Conservation (phyloP, 2,888 invertebrate species). For the Chaetogeoica ovagalla region DNA sequence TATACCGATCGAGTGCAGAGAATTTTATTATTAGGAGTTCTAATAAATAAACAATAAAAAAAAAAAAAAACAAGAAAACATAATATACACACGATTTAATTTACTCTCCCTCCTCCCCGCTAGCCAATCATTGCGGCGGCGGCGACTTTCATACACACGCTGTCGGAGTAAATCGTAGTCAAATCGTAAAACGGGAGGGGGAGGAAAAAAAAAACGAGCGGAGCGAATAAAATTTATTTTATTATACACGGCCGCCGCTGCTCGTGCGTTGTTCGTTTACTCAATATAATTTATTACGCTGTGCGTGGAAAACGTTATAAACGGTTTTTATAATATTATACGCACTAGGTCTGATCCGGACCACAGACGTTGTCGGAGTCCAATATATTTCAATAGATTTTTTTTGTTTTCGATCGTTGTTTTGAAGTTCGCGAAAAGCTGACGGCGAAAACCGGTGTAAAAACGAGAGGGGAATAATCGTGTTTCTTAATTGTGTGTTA, state of each 20-base stretch:
- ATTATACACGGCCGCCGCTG: neutral
- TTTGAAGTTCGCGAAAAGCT: too few relatives aligned
- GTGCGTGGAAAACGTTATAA: too few relatives aligned
- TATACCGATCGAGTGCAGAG: neutral
- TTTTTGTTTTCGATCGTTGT: too few relatives aligned
- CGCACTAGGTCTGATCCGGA: too few relatives aligned
- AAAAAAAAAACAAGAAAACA: neutral
- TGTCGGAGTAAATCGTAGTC: slow-evolving; percentile 3
- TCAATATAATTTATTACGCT: too few relatives aligned
- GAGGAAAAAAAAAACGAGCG: neutral
- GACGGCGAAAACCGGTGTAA: too few relatives aligned
- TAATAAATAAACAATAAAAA: slow-evolving; percentile 33
- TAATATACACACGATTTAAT: neutral
- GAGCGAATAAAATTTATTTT: slow-evolving; percentile 2
- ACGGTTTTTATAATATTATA: too few relatives aligned
- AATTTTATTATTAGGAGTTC: slow-evolving; percentile 24
- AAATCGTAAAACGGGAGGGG: neutral
- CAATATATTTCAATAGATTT: too few relatives aligned
- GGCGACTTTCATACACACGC: neutral
- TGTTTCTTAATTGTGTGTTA: too few relatives aligned
- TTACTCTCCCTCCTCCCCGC: neutral
- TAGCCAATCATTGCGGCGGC: neutral
- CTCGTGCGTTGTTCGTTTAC: neutral
- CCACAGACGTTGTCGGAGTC: too few relatives aligned
- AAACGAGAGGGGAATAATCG: too few relatives aligned